Conservation (phyloP, 2,888 invertebrate species). For the Sclerodermus sp. region DNA sequence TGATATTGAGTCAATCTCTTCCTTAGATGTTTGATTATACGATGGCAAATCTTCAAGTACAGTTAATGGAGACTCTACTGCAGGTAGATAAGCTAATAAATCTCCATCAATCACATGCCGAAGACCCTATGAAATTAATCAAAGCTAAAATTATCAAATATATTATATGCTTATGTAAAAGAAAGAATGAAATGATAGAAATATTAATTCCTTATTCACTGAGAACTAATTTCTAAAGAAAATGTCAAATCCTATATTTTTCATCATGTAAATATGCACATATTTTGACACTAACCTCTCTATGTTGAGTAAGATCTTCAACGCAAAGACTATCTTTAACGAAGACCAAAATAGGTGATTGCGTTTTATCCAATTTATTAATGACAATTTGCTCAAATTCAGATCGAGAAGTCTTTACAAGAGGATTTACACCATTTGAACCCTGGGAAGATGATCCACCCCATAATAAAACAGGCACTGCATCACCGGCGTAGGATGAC, state of each 20-base stretch:
- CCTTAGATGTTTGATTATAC: conserved; percentile 56
- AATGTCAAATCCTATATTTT: no score
- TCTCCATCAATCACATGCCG: conserved; percentile 46
- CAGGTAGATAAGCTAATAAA: conserved; percentile 62
- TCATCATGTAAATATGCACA: no score
- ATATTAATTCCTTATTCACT: no score
- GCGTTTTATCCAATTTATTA: conserved; percentile 51
- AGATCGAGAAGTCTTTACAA: conserved; percentile 46
- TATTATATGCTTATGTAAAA: no score
- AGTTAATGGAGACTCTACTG: conserved; percentile 65
- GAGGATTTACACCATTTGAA: conserved; percentile 30
- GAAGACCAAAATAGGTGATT: conserved; percentile 60
- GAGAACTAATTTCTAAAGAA: background rate
- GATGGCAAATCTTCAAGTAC: conserved; percentile 62
- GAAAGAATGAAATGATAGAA: background rate
- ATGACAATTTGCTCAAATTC: conserved; percentile 56
- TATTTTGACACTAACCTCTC: conserved; percentile 43
- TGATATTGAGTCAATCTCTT: conserved; percentile 53
- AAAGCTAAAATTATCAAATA: no score
- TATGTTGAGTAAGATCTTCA: conserved; percentile 64
- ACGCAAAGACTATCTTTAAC: conserved; percentile 62
- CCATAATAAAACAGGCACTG: conserved; percentile 66
- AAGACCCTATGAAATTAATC: conserved; percentile 53
- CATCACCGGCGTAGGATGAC: conserved; percentile 46
- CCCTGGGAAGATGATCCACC: conserved; percentile 51